Base-by-base conservation (phyloP, 2,888 invertebrate species). In the Dexiosoma caninum region DNA sequence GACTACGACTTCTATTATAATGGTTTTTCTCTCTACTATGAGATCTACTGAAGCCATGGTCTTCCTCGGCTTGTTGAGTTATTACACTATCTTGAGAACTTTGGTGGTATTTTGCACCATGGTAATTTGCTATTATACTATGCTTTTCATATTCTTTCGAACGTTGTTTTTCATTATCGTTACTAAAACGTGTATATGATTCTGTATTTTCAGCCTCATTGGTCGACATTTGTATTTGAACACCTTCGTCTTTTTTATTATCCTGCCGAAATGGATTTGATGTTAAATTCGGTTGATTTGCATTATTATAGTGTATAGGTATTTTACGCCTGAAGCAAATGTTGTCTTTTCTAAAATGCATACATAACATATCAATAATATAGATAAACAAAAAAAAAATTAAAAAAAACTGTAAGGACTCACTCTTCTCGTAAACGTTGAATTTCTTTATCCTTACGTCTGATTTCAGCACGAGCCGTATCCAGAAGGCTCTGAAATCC, bases 381-480 rank as follows among this genome's bases (percentile, higher is more conserved):
- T n/a, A n/a, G 2, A 27, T 16, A 27, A 12, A 40, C 0, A 19
- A 3, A 8, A 7, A 14, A 12, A 27, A 12, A n/a, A 35, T 10
- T 3, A 44, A 8, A 21, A n/a, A 16, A 1, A 30, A 16, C 10
- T 32, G 16, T n/a, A n/a, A n/a, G n/a, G 19, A 84, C 88, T 85
- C 85, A 90, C 90, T 89, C 89, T 69, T 85, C 88, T 5, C 88
- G 86, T 23, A 89, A 78, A 67, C 86, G 83, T 0, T 82, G 77
- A 32, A 90, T 88, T 78, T 86, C 81, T 2, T 82, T 76, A 72
- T 89, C 87, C 62, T 89, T 89, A 1, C 90, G 85, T 64, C 85
- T 87, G 6, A 90, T 84, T 81, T 90, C 90, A 1, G 86, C 80
- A 14, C 86, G 87, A 0, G 89, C 89, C 0, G 90, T 90, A 14